A percentile compares a stretch with the other conserved stretches of the same genome.
phyloP scores from a whole-genome alignment of 2,797 vertebrate species.

The Eulemur mongoz region DNA sequence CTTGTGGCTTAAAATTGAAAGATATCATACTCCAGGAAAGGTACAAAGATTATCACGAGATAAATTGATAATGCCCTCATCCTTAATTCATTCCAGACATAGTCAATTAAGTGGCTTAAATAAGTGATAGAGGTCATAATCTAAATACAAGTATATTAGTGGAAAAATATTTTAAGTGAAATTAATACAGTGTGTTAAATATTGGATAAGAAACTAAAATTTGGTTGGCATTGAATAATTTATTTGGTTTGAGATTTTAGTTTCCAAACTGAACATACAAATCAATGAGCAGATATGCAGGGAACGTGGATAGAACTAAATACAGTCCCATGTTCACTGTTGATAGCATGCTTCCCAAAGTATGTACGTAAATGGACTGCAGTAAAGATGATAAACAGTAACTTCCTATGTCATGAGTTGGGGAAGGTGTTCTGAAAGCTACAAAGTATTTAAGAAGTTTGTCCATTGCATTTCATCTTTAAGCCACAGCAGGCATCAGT shows the following conservation, averaged over 20 bases:
- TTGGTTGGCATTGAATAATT: not conserved
- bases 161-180: not conserved
- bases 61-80: conserved; percentile 27
- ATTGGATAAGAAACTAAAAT: not conserved
- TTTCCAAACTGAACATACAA: not conserved
- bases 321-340: not conserved
- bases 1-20: conserved; percentile 32
- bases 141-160: not conserved
- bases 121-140: not conserved
- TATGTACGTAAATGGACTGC: not conserved
- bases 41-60: not conserved
- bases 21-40: not conserved
- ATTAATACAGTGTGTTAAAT: not conserved
- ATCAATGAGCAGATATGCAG: not conserved
- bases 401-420: not conserved
- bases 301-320: not conserved
- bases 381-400: not conserved
- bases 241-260: not conserved
- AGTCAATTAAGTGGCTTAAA: not conserved
- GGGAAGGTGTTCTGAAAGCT: not conserved
- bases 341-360: not conserved
- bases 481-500: not conserved
- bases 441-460: not conserved
- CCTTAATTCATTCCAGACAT: not conserved
- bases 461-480: not conserved